Evolutionary conservation across 1,140 invertebrate species (phyloP).

Genomic region (Mercenaria mercenaria): DNA sequence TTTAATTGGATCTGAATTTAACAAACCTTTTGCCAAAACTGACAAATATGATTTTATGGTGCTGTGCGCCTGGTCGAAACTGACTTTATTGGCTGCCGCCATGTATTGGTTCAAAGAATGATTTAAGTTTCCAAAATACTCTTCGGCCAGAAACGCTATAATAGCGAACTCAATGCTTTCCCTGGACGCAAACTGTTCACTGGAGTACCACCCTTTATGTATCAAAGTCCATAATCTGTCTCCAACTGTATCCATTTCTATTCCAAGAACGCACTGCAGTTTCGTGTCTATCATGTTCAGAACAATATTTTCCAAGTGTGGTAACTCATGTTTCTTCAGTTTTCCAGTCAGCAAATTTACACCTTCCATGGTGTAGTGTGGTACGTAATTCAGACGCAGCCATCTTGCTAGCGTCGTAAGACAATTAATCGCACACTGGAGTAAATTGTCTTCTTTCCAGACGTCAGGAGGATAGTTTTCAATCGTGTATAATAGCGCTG

Average conservation of each 20-base stretch:
- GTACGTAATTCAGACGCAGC: not conserved
- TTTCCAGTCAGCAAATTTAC: not conserved
- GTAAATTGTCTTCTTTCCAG: not conserved
- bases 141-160: not conserved
- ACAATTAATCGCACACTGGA: not conserved
- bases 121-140: not conserved
- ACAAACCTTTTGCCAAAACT: not conserved
- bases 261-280: not conserved
- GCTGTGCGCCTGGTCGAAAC: not conserved
- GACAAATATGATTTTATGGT: not conserved
- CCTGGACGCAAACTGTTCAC: no score
- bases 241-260: slow-evolving; percentile 1
- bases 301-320: not conserved
- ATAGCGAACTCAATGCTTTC: not conserved
- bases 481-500: not conserved
- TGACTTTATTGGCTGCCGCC: not conserved
- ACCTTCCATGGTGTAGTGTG: slow-evolving; percentile 5
- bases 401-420: not conserved
- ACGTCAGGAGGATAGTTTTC: not conserved
- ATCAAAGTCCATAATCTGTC: not conserved
- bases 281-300: not conserved
- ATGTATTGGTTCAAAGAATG: not conserved
- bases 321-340: not conserved
- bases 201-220: not conserved
- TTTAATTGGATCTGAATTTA: not conserved